phyloP scores from a whole-genome alignment of 2,113 vertebrate species.

The Parotia lawesii region DNA sequence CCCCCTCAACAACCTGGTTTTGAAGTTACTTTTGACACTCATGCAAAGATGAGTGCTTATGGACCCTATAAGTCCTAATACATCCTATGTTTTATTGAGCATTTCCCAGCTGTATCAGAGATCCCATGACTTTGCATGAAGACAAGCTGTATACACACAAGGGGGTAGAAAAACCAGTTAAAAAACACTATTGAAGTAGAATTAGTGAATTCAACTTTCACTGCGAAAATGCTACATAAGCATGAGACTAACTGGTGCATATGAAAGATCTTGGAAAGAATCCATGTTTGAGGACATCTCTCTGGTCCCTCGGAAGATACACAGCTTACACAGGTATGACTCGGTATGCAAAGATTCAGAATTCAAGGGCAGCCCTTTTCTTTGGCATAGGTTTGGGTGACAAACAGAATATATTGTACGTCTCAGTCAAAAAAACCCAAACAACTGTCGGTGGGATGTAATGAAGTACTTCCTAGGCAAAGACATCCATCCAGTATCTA shows the following conservation, averaged over 20 bases:
- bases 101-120: background rate
- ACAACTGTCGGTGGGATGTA: background rate
- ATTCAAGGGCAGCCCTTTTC: background rate
- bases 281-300: background rate
- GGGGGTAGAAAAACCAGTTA: background rate
- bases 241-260: background rate
- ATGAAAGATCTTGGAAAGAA: background rate
- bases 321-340: background rate
- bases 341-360: background rate
- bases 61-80: background rate
- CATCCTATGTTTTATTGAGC: background rate
- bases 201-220: background rate
- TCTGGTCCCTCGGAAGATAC: background rate
- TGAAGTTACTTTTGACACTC: background rate
- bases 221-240: background rate
- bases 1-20: rapidly evolving
- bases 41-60: background rate
- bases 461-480: background rate
- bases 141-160: background rate
- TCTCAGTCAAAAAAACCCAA: background rate
- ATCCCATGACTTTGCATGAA: background rate
- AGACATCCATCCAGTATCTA: background rate
- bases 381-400: background rate
- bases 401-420: background rate
- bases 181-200: background rate